Conservation (phyloP, 2,888 invertebrate genomes). For the Ommatoiulus sabulosus region DNA sequence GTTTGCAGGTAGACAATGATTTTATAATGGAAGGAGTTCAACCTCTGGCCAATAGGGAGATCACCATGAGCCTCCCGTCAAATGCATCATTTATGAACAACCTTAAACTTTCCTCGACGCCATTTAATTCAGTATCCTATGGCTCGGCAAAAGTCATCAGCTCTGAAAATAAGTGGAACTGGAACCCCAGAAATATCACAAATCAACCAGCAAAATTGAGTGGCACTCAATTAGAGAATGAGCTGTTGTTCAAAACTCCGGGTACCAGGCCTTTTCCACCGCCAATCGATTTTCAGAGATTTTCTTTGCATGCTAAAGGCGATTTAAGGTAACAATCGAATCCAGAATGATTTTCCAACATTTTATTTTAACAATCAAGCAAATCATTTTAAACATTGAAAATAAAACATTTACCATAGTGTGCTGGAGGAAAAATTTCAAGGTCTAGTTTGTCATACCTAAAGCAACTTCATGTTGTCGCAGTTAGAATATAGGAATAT, state of each 20-base stretch:
- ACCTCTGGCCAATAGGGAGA: not conserved
- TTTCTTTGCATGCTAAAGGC: not conserved
- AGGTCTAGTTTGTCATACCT: too few species aligned
- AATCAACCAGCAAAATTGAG: not conserved
- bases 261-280: not conserved
- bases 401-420: too few species aligned
- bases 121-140: too few species aligned
- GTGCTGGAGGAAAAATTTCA: too few species aligned
- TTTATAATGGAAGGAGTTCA: conserved; percentile 41
- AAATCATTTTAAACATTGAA: too few species aligned
- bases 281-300: not conserved
- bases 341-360: too few species aligned
- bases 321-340: not conserved
- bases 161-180: not conserved
- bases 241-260: not conserved
- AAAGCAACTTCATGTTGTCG: too few species aligned
- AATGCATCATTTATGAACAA: not conserved
- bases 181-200: not conserved
- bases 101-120: conserved; percentile 34
- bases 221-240: not conserved
- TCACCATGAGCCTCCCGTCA: not conserved
- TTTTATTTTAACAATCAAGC: too few species aligned
- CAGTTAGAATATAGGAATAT: too few species aligned
- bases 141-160: too few species aligned
- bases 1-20: not conserved